These are phyloP conservation scores for Gambusia yucatana DNA, from an alignment of 2,797 vertebrate genomes.

Conservation along the genomic window DNA sequence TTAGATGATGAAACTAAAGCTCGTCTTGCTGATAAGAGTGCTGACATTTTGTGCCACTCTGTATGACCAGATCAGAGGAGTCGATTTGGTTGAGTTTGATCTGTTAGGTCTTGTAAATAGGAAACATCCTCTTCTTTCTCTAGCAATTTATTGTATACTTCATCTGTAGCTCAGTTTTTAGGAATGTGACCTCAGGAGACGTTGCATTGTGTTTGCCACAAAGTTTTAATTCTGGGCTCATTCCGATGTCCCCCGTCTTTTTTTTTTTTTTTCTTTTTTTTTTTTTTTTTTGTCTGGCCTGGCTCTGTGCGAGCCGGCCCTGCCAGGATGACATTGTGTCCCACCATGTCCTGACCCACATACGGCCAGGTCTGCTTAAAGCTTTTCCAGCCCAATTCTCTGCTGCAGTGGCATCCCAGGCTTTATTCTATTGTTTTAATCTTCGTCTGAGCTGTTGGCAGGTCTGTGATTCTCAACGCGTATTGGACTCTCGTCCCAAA, in stretches of 20 bases:
- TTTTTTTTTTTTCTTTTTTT: neutral
- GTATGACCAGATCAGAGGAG: neutral
- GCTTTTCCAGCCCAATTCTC: constrained; percentile 48
- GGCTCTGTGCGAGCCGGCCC: constrained; percentile 7
- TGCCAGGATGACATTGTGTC: constrained; percentile 36
- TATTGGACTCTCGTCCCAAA: constrained; percentile 10
- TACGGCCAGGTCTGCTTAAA: constrained; percentile 45
- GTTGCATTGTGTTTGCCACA: constrained; percentile 6
- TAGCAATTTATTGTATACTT: constrained; percentile 13
- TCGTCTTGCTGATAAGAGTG: neutral
- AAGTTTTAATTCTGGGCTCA: constrained; percentile 56
- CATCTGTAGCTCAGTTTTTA: constrained; percentile 10
- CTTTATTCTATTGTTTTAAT: constrained; percentile 52
- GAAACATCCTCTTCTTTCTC: neutral
- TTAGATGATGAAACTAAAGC: neutral
- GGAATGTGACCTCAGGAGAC: neutral
- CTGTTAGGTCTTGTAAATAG: neutral
- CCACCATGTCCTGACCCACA: constrained; percentile 67
- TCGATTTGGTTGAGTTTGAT: neutral
- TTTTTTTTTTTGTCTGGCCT: constrained; percentile 21
- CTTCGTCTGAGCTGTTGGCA: constrained; percentile 39
- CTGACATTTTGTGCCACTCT: neutral
- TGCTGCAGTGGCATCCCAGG: constrained; percentile 19
- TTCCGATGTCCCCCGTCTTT: constrained; percentile 33
- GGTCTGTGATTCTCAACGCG: constrained; percentile 7